Evolutionary conservation across 2,113 vertebrate genomes (phyloP), one percentile per base, ranked within the genome.

Genomic region (Xenopus borealis): DNA sequence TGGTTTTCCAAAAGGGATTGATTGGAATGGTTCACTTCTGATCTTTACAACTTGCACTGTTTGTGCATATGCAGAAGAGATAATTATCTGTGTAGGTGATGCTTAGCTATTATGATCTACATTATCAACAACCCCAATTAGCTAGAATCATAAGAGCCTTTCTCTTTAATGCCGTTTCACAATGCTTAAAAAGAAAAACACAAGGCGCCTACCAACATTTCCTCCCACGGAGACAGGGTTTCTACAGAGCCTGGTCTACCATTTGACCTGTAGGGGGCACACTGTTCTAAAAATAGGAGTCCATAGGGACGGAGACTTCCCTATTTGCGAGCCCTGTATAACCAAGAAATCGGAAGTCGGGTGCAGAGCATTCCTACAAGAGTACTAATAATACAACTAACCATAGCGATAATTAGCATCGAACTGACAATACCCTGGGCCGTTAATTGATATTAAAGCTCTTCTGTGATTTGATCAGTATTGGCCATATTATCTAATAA

Each of bases 371-470:
- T 13, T 16, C 4, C 1, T 27, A 27, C 1, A 27, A 27, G 23
- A 27, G 3, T 50, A 13, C 14, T 50, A 13, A 13, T 12, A 13
- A 2, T 3, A 11, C 14, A 13, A 50, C 14, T 50, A 13, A 50
- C 4, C 3, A 50, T 3, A 12, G 3, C 47, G 2, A 2, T 50
- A 50, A 50, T 16, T 50, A 50, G 5, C 17, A 10, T 10, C 55
- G 23, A 27, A 27, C 3, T 27, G 1, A 27, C 23, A 1, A 16
- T 18, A 75, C 58, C 83, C 80, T 76, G 80, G 81, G n/a, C 8
- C 78, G 20, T 53, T 74, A 64, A 78, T 81, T 84, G 80, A 62
- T 84, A 83, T 86, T 82, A 80, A 78, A 80, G 72, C 78, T 75
- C 46, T 80, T 81, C 78, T 79, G 33, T 40, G 33, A 40, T 40